Conservation (phyloP, 2,888 invertebrate species). For the Bembecia ichneumoniformis region DNA sequence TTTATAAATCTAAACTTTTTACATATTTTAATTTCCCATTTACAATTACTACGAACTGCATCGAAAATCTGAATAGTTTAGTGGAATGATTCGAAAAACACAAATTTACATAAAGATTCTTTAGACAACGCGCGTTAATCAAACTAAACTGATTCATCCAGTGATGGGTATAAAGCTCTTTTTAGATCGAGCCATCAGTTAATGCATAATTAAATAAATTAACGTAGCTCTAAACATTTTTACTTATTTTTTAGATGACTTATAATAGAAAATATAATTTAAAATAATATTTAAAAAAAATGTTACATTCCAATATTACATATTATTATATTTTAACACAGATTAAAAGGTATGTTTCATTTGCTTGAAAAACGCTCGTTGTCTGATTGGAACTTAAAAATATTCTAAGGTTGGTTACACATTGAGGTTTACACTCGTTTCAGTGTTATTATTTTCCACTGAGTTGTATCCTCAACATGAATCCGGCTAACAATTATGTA, state of each 20-base stretch:
- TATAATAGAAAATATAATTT: too few species aligned
- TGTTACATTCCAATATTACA: too few species aligned
- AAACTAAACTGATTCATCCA: too few species aligned
- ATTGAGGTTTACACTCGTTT: not conserved
- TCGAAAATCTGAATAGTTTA: conserved; percentile 61
- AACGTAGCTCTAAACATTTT: too few species aligned
- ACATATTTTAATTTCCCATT: conserved; percentile 42
- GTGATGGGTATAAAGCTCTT: too few species aligned
- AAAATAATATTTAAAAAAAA: too few species aligned
- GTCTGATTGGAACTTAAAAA: not conserved
- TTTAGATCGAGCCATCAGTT: too few species aligned
- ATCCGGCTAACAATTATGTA: conserved; percentile 1
- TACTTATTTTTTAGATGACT: too few species aligned
- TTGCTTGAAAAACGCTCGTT: too few species aligned
- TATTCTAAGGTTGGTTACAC: not conserved
- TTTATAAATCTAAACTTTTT: conserved; percentile 64
- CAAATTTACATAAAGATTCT: conserved; percentile 14
- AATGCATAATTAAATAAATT: too few species aligned
- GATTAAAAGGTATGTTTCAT: too few species aligned
- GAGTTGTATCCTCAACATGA: not conserved
- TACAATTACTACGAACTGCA: conserved; percentile 56
- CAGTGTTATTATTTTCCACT: not conserved
- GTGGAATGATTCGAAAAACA: conserved; percentile 49
- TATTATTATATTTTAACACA: too few species aligned
- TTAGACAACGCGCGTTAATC: not conserved